Base-by-base conservation (phyloP, 2,888 invertebrate species). In the Aleiodes leptofemur region DNA sequence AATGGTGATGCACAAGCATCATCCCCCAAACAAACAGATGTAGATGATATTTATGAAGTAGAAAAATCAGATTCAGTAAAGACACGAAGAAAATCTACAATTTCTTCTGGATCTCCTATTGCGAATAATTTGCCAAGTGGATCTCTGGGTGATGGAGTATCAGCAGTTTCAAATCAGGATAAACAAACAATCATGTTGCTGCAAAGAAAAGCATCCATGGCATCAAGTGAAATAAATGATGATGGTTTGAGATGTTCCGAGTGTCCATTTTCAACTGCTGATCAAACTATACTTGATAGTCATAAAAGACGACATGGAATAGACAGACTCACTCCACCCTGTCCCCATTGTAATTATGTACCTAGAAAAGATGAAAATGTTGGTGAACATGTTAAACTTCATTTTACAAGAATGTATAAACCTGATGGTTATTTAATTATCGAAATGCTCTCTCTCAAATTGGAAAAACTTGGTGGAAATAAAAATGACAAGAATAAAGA, bases 1-100 rank as follows among this genome's bases (percentile, higher is more conserved):
- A 94, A 93, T 78, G 93, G 93, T 53, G 93, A 94, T 82, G 93
- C 94, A 9, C 91, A 92, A 80, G 92, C 92, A 0, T 92, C 92
- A 0, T 92, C 92, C 55, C 91, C 92, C 73, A 91, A 91, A 50
- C 83, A 84, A 43, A 84, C 82, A 51, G 90, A 90, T 31, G 23
- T n/a, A 4, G 11, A 48, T 1, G 76, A 79, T 13, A 43, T n/a
- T n/a, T 53, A 48, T 14, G 48, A 68, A 31, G 31, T 43, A 16
- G 64, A 31, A 13, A 13, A 64, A 23, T 43, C 11, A 29, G 29
- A 38, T 14, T 13, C 50, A 5, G 11, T 7, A 5, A 50, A 68
- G 6, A n/a, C 68, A 2, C 14, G 51, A 8, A 68, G 31, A n/a
- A 68, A 68, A 29, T 51, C 50, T 0, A 68, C 51, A 14, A 61